These are phyloP conservation scores for crab-eating macaque (Macaca fascicularis) DNA, from an alignment of 2,113 vertebrate species.

Conservation along the genomic window T2T-MFA8v1.1 NC_088388.1:74719001-74719500, in stretches of 20 bases:
- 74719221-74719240: background rate
- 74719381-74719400: too few species aligned
- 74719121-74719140: slow-evolving; percentile 26
- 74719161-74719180: background rate
- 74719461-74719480: too few species aligned
- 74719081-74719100: background rate
- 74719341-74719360: slow-evolving; percentile 27
- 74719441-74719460: too few species aligned
- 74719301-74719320: background rate
- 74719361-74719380: background rate
- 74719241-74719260: background rate
- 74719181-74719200: slow-evolving; percentile 25
- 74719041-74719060: background rate
- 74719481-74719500: too few species aligned
- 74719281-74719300: background rate
- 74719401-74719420: too few species aligned
- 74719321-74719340: background rate
- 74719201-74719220: slow-evolving; percentile 3
- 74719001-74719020: slow-evolving; percentile 19
- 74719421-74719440: too few species aligned
- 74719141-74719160: slow-evolving; percentile 30
- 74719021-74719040: background rate
- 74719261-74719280: background rate
- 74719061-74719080: background rate
- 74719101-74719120: background rate